phyloP scores from a whole-genome alignment of 1,140 invertebrate genomes.

The Drosophila kikkawai region DNA sequence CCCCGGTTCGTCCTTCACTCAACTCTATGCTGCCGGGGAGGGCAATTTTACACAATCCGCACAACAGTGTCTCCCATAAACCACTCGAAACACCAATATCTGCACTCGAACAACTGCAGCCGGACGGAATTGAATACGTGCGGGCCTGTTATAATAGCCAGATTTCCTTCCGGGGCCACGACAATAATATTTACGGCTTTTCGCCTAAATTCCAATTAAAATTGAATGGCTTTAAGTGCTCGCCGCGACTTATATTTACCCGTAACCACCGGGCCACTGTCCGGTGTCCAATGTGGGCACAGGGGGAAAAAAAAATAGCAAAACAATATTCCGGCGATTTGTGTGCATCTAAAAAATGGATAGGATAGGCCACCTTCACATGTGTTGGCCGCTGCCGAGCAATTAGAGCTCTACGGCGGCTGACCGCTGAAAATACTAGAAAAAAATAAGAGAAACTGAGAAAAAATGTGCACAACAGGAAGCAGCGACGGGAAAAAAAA shows the following conservation, averaged over 20 bases:
- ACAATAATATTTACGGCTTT: constrained; percentile 76
- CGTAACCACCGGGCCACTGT: constrained; percentile 7
- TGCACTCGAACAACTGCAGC: constrained; percentile 27
- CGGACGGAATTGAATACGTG: constrained; percentile 57
- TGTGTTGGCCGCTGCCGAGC: constrained; percentile 65
- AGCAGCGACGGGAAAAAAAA: constrained; percentile 23
- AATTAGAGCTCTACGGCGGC: constrained; percentile 75
- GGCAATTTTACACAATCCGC: constrained; percentile 28
- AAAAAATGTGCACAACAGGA: constrained; percentile 35
- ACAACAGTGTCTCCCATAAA: constrained; percentile 32
- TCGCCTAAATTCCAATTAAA: constrained; percentile 81
- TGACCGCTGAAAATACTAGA: constrained; percentile 46
- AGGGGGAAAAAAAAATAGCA: constrained; percentile 3
- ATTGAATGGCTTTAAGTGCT: constrained; percentile 69
- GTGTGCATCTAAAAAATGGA: constrained; percentile 58
- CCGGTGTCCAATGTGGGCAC: constrained; percentile 2
- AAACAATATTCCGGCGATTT: constrained; percentile 81
- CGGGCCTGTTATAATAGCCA: constrained; percentile 26
- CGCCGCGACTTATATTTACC: constrained; percentile 26
- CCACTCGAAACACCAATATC: constrained; percentile 70
- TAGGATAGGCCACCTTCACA: constrained; percentile 54
- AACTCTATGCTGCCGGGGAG: constrained; percentile 6
- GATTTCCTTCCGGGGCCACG: constrained; percentile 30
- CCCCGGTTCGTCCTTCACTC: constrained; percentile 3
- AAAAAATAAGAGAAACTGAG: constrained; percentile 7